Conservation (phyloP, 2,888 invertebrate genomes). For the Pristionchus maxplancki region DNA sequence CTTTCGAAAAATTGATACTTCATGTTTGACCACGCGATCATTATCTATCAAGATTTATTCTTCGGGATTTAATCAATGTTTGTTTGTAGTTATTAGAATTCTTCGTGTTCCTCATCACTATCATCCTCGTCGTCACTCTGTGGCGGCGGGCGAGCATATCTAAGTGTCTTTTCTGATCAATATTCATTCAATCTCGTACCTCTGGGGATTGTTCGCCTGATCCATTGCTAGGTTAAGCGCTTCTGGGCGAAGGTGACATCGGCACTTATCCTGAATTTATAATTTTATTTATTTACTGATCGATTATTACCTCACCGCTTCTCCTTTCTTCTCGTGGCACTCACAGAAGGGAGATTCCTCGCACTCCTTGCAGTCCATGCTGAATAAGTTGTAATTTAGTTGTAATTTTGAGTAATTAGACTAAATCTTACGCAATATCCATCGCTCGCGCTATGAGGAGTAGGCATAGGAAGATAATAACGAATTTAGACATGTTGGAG, state of each 20-base stretch:
- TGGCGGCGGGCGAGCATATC: background rate
- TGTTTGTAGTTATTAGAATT: background rate
- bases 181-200: background rate
- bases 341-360: conserved; percentile 20
- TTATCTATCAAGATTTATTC: too few species aligned
- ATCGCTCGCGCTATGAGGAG: background rate
- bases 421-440: background rate
- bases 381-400: background rate
- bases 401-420: background rate
- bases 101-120: conserved; percentile 1
- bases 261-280: background rate
- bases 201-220: conserved; percentile 26
- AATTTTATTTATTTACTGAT: background rate
- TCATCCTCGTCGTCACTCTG: background rate
- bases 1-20: too few species aligned
- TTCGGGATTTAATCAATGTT: too few species aligned
- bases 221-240: conserved; percentile 20
- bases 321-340: conserved; percentile 21
- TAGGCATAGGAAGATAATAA: background rate
- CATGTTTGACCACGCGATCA: too few species aligned
- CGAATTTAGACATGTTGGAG: background rate
- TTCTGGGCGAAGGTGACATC: background rate
- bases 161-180: background rate
- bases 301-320: background rate
- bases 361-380: conserved; percentile 18